Base-by-base conservation (phyloP, 2,888 invertebrate species). In the Drosophila engyochracea region DNA sequence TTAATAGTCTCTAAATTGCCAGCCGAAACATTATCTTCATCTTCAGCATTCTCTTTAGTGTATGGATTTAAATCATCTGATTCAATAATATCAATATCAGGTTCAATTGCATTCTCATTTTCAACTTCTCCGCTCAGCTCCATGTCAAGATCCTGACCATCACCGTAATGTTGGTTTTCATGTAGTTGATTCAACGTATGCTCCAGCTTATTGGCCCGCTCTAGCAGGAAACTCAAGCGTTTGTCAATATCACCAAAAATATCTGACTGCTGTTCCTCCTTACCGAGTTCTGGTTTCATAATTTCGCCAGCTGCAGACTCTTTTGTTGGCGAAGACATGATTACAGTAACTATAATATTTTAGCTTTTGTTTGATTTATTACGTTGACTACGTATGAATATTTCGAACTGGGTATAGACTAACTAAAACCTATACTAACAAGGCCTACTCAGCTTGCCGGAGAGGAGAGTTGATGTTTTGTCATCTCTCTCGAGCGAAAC, bases 221-320 rank as follows among this genome's bases (percentile, higher is more conserved):
- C 70, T 51, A 83, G 3, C 1, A 83, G 22, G 4, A 3, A 0
- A 10, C 44, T 44, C 55, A 87, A 59, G 10, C 82, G 85, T 0
- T 65, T 53, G 44, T 74, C 83, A 47, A 87, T 73, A 1, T 65
- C 70, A 1, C 7, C n/a, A 19, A 84, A 70, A 4, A n/a, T 30
- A 22, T 74, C 62, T 10, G 37, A 3, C 10, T 19, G 57, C 37
- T 35, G 14, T 9, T 35, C 37, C 4, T 25, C 9, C 1, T 51
- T 52, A 49, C 2, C 19, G 31, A 16, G 4, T 54, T 73, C 37
- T 5, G 41, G 28, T 4, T 49, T 16, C 30, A 28, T n/a, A 4
- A 41, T 14, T 53, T 51, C 4, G 25, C 44, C 31, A 37, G 22
- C 31, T 19, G 22, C 14, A 12, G 54, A 14, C 12, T 31, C 1